Conservation (phyloP, 2,113 vertebrate species). For the Pelusios castaneus region DNA sequence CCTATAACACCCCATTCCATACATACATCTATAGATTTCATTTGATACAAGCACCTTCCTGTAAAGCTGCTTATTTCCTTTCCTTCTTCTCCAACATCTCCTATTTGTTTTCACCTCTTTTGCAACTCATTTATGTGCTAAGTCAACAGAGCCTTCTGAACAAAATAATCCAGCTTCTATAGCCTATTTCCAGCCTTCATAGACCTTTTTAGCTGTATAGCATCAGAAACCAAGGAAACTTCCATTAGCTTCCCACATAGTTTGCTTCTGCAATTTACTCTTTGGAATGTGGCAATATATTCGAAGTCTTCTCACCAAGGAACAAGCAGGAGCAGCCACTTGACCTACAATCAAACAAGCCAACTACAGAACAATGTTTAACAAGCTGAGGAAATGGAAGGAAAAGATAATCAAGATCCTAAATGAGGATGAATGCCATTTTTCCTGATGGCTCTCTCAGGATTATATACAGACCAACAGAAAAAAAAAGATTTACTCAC, state of each 20-base stretch:
- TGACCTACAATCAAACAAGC: not conserved
- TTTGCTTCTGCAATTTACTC: not conserved
- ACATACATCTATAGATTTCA: not conserved
- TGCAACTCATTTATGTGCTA: not conserved
- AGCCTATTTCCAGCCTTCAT: not conserved
- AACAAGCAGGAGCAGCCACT: not conserved
- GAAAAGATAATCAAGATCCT: too few relatives aligned
- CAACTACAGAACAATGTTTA: not conserved
- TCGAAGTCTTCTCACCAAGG: not conserved
- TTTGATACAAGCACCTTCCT: not conserved
- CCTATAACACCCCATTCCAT: not conserved
- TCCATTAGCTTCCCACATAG: not conserved
- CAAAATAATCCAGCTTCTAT: not conserved
- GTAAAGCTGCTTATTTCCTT: not conserved
- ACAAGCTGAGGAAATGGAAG: not conserved
- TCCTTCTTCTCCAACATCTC: not conserved
- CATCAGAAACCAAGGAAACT: not conserved
- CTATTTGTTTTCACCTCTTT: not conserved
- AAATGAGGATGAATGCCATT: not conserved
- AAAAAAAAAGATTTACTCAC: constrained; percentile 71
- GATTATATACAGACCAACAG: not conserved
- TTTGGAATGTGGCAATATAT: not conserved
- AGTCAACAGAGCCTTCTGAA: not conserved
- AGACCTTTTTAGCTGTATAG: not conserved
- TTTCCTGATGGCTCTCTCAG: not conserved